Percentiles rank a stretch among this genome's conserved stretches.
phyloP scores from a whole-genome alignment of 2,113 vertebrate genomes.

The Trogon surrucura region DNA sequence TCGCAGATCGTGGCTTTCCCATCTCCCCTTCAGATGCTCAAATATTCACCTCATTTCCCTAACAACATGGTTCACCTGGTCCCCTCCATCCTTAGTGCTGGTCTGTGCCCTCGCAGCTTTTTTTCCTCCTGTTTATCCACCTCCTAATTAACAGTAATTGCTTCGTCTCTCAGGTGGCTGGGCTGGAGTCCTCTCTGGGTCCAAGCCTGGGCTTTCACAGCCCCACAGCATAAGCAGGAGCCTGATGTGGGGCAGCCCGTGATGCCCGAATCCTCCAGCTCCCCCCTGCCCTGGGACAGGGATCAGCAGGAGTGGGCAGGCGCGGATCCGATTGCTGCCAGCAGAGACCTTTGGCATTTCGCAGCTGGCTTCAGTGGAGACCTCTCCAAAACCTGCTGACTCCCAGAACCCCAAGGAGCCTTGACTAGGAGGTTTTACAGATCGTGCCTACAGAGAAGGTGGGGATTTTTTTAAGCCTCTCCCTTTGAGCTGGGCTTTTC shows the following conservation, averaged over 20 bases:
- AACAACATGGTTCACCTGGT: background rate
- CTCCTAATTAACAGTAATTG: background rate
- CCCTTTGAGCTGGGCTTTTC: background rate
- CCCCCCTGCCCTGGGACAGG: background rate
- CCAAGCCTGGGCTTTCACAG: rapidly evolving
- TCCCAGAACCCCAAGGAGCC: background rate
- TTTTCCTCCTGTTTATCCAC: background rate
- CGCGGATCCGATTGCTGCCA: background rate
- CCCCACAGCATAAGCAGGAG: background rate
- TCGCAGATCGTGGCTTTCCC: background rate
- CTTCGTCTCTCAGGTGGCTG: background rate
- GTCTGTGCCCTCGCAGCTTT: background rate
- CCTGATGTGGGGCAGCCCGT: rapidly evolving
- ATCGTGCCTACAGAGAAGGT: background rate
- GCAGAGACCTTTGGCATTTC: background rate
- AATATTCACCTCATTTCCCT: background rate
- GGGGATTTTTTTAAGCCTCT: background rate
- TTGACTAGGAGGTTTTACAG: background rate
- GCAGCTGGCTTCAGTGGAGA: background rate
- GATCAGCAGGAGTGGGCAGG: background rate
- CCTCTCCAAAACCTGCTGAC: background rate
- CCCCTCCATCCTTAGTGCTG: background rate
- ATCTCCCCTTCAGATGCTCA: background rate
- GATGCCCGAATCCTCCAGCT: background rate
- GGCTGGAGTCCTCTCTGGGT: background rate